Percentiles rank a stretch among this genome's conserved stretches.
Conservation (phyloP, 2,888 invertebrate genomes). For the Agonopterix arenella region DNA sequence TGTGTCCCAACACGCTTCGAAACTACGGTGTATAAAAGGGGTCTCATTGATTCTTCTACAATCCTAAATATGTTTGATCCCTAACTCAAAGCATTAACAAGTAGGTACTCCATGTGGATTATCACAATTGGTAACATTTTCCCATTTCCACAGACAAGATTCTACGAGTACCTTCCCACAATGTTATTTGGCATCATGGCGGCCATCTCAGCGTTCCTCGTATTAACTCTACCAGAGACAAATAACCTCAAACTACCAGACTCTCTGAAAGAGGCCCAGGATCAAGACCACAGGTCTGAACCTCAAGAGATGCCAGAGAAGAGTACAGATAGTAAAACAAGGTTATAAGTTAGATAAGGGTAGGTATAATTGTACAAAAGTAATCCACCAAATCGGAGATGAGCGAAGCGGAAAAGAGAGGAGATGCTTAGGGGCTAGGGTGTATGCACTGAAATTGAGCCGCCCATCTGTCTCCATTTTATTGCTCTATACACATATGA, state of each 20-base stretch:
- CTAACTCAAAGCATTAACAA: too few species aligned
- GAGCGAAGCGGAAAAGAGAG: too few species aligned
- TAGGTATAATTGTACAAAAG: neutral
- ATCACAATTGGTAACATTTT: too few species aligned
- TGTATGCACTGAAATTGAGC: too few species aligned
- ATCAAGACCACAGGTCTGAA: slow-evolving; percentile 39
- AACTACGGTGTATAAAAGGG: too few species aligned
- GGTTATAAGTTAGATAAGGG: slow-evolving; percentile 16
- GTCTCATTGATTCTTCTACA: too few species aligned
- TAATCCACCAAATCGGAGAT: neutral
- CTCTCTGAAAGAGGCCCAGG: slow-evolving; percentile 77
- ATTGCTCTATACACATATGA: too few species aligned
- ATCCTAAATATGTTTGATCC: too few species aligned
- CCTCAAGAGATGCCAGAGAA: slow-evolving; percentile 19
- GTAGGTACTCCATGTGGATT: too few species aligned
- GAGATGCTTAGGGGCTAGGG: too few species aligned
- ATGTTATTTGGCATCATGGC: slow-evolving; percentile 77
- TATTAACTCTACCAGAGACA: slow-evolving; percentile 79
- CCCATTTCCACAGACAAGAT: slow-evolving; percentile 49
- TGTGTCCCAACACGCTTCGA: too few species aligned
- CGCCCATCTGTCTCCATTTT: too few species aligned
- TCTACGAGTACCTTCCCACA: slow-evolving; percentile 71
- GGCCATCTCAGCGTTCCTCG: slow-evolving; percentile 69
- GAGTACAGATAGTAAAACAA: slow-evolving; percentile 26
- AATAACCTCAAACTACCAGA: slow-evolving; percentile 78